Evolutionary conservation across 2,113 vertebrate genomes (phyloP).

Genomic region (Seriola aureovittata): DNA sequence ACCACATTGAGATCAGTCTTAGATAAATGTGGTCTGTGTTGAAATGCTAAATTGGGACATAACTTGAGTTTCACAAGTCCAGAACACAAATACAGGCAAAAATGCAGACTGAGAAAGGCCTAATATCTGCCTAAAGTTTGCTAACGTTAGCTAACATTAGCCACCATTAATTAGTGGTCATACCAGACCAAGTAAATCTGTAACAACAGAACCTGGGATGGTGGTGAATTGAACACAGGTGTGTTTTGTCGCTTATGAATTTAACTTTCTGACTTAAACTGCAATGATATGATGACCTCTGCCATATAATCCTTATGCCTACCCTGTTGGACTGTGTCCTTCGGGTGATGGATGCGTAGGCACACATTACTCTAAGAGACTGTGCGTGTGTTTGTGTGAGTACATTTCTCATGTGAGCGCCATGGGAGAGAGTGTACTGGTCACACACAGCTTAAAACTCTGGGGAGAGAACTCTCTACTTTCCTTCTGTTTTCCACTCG

Average conservation of each 20-base stretch:
- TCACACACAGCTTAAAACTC: conserved; percentile 54
- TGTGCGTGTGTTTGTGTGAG: not conserved
- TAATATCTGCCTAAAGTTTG: not conserved
- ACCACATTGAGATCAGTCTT: not conserved
- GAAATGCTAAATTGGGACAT: not conserved
- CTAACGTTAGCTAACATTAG: not conserved
- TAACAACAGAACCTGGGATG: no score
- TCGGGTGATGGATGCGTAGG: not conserved
- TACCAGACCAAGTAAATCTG: not conserved
- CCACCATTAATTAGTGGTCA: not conserved
- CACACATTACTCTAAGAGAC: not conserved
- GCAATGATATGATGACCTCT: not conserved
- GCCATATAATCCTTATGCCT: not conserved
- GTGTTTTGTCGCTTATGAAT: not conserved
- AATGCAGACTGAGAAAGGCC: not conserved
- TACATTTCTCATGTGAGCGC: conserved; percentile 30
- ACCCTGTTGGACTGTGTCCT: not conserved
- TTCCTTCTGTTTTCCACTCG: conserved; percentile 58
- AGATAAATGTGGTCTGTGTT: not conserved
- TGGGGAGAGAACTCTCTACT: conserved; percentile 49
- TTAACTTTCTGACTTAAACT: not conserved
- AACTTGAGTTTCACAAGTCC: not conserved
- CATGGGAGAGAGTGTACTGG: conserved; percentile 58
- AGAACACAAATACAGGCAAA: not conserved
- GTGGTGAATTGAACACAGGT: not conserved